Percentiles rank a stretch among this genome's conserved stretches.
Conservation (phyloP, 2,113 vertebrate species). For the Oreochromis niloticus region DNA sequence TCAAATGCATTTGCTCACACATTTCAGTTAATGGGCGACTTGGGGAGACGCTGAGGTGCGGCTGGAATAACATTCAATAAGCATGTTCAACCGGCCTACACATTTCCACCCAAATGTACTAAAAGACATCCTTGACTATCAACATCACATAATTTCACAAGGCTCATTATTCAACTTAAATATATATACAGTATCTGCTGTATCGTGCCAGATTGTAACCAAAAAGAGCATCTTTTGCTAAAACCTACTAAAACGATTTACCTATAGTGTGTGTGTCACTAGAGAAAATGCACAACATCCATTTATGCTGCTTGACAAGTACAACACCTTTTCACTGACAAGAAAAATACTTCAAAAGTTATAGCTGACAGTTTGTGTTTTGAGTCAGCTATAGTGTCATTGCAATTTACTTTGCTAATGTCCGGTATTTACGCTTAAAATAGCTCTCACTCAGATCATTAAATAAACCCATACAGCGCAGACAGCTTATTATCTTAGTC, state of each 20-base stretch:
- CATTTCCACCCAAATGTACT: conserved; percentile 4
- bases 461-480: neutral
- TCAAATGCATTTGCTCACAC: conserved; percentile 6
- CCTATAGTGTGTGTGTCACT: neutral
- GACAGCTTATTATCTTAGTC: neutral
- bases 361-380: neutral
- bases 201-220: conserved; percentile 20
- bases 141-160: conserved; percentile 56
- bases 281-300: neutral
- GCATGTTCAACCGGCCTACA: conserved; percentile 40
- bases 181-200: conserved; percentile 32
- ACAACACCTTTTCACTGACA: neutral
- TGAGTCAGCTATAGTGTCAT: neutral
- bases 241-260: neutral
- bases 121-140: conserved; percentile 23
- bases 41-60: conserved; percentile 31
- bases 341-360: neutral
- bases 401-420: neutral
- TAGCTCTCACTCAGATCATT: neutral
- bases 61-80: conserved; percentile 55
- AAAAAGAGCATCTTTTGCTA: neutral
- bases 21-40: conserved; percentile 55
- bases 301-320: neutral
- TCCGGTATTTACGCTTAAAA: neutral
- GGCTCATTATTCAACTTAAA: conserved; percentile 51